A percentile compares a stretch with the other conserved stretches of the same genome.
phyloP scores from a whole-genome alignment of 2,113 vertebrate genomes.

The Sphyrna mokarran region DNA sequence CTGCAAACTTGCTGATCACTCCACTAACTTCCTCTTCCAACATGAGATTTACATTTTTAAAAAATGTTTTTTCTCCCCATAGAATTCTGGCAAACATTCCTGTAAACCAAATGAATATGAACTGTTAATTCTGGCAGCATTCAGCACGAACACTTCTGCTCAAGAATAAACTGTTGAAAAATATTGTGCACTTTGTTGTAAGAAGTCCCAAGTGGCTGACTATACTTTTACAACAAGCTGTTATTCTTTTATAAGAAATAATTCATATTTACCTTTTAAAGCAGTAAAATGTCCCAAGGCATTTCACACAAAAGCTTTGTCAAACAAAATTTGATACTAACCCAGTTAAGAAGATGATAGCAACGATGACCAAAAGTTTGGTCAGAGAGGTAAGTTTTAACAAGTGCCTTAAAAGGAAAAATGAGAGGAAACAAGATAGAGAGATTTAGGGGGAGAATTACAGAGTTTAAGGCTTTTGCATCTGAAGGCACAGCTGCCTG shows the following conservation, averaged over 20 bases:
- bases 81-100: background rate
- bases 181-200: background rate
- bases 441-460: background rate
- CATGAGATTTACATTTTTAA: background rate
- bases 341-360: background rate
- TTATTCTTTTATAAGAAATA: background rate
- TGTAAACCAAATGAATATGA: background rate
- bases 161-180: background rate
- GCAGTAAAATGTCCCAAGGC: background rate
- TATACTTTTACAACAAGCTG: background rate
- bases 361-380: no score
- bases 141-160: background rate
- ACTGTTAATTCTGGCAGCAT: background rate
- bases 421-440: background rate
- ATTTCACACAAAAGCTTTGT: background rate
- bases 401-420: background rate
- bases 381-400: background rate
- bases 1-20: no score
- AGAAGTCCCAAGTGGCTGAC: background rate
- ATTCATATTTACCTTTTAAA: no score
- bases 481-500: no score
- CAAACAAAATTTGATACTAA: background rate
- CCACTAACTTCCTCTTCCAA: no score
- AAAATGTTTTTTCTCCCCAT: background rate
- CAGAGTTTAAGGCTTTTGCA: background rate